Conservation (phyloP, 2,888 invertebrate genomes). For the Aphodius sticticus region DNA sequence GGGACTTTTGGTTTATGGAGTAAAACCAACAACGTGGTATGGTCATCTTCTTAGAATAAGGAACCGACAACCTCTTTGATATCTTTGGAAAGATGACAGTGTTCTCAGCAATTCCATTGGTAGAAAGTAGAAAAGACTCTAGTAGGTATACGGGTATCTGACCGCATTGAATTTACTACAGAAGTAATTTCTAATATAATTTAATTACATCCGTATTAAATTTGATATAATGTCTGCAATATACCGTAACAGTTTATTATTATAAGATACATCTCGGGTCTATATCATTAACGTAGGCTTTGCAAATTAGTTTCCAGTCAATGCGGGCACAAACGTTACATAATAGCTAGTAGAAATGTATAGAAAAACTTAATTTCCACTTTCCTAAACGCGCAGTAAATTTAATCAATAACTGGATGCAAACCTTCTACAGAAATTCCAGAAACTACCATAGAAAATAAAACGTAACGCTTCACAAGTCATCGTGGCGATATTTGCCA, state of each 20-base stretch:
- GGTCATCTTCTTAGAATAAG: no score
- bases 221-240: neutral
- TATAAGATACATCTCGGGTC: neutral
- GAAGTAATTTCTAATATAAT: neutral
- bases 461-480: no score
- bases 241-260: neutral
- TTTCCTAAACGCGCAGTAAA: neutral
- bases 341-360: neutral
- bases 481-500: neutral
- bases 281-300: neutral
- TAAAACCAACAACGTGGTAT: no score
- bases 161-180: neutral
- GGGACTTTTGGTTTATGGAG: no score
- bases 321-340: neutral
- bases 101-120: no score
- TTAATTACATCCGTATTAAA: neutral
- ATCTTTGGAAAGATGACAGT: no score
- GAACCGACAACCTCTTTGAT: no score
- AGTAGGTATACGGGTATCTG: neutral
- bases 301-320: neutral
- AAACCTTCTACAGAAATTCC: neutral
- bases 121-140: neutral
- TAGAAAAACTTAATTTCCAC: neutral
- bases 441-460: neutral
- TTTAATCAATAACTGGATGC: neutral